A percentile compares a stretch with the other conserved stretches of the same genome.
Evolutionary conservation across 2,797 vertebrate genomes (phyloP).

Genomic region (Pterois miles): DNA sequence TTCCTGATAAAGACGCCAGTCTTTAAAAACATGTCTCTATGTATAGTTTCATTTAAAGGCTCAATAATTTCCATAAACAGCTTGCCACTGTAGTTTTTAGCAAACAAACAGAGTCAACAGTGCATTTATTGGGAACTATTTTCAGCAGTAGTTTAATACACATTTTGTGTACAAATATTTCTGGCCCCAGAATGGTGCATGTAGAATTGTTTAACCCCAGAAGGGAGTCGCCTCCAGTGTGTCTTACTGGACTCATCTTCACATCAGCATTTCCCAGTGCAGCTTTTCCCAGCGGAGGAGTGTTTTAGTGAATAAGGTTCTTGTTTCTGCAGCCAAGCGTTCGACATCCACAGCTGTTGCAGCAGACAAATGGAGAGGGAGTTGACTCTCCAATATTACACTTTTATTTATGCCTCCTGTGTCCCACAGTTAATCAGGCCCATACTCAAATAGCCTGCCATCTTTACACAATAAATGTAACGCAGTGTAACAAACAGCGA

Average conservation of each 20-base stretch:
- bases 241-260: constrained; percentile 55
- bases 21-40: background rate
- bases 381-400: constrained; percentile 19
- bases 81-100: background rate
- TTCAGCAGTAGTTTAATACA: background rate
- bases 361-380: constrained; percentile 54
- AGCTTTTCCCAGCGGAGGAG: constrained; percentile 54
- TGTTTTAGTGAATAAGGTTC: constrained; percentile 52
- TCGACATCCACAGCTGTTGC: constrained; percentile 65
- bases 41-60: background rate
- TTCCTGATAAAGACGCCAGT: background rate
- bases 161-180: background rate
- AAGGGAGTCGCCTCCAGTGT: constrained; percentile 55
- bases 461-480: constrained; percentile 8
- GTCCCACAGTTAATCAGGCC: constrained; percentile 56
- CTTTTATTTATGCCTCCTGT: constrained; percentile 52
- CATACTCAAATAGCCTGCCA: background rate
- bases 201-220: background rate
- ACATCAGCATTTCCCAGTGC: constrained; percentile 33
- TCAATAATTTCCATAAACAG: background rate
- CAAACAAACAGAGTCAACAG: background rate
- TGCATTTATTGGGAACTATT: background rate
- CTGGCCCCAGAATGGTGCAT: background rate
- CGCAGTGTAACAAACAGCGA: background rate
- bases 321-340: constrained; percentile 61